These are phyloP conservation scores for Geopemphigus sp. DNA, from an alignment of 1,140 invertebrate species.

Conservation along the genomic window DNA sequence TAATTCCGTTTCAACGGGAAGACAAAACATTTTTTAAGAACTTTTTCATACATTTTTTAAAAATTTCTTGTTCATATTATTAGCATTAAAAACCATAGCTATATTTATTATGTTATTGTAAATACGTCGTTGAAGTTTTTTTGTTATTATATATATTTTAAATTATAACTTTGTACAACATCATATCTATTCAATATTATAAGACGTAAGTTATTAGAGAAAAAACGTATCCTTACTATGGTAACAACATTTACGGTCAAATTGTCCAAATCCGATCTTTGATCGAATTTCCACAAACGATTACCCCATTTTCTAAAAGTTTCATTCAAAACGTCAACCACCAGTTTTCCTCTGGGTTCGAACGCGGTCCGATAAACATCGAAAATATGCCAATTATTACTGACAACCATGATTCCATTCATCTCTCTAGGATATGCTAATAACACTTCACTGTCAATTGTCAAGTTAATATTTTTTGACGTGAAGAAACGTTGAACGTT, in stretches of 20 bases:
- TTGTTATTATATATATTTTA: background rate
- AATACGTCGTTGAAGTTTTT: no score
- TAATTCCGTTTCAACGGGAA: no score
- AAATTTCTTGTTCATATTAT: no score
- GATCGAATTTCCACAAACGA: conserved; percentile 29
- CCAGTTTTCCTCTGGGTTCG: conserved; percentile 21
- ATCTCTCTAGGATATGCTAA: background rate
- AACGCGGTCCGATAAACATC: conserved; percentile 35
- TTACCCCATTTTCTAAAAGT: conserved; percentile 25
- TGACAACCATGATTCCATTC: background rate
- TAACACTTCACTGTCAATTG: conserved; percentile 2
- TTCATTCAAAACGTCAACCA: conserved; percentile 15
- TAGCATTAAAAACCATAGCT: no score
- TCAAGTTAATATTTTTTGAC: conserved; percentile 3
- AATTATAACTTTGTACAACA: background rate
- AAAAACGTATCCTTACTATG: background rate
- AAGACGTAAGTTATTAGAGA: no score
- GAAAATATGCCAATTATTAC: conserved; percentile 14
- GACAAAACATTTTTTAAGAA: no score
- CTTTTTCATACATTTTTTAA: no score
- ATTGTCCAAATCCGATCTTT: conserved; percentile 31
- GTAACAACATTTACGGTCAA: conserved; percentile 12
- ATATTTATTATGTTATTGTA: no score
- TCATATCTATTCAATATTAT: no score
- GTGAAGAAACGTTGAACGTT: conserved; percentile 10